phyloP scores from a whole-genome alignment of 2,797 vertebrate species.

The Eleutherodactylus coqui region DNA sequence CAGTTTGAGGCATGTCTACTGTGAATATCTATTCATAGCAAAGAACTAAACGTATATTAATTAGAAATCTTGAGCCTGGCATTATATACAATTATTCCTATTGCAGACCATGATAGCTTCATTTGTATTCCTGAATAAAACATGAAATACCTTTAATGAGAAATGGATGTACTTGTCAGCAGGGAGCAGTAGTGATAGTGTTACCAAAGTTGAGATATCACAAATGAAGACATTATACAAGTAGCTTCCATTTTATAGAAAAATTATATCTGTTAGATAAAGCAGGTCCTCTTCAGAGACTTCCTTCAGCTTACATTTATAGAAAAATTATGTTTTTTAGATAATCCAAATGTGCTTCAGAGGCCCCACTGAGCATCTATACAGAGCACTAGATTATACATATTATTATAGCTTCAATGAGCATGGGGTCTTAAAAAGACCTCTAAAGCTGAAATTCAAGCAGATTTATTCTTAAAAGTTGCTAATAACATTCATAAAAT shows the following conservation, averaged over 20 bases:
- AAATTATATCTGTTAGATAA: constrained; percentile 78
- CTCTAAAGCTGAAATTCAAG: neutral
- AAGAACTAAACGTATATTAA: constrained; percentile 84
- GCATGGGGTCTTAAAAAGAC: neutral
- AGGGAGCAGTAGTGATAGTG: constrained; percentile 80
- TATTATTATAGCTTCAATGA: constrained; percentile 25
- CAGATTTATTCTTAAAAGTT: constrained; percentile 12
- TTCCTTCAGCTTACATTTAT: constrained; percentile 62
- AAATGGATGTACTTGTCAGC: constrained; percentile 81
- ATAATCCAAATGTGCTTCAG: constrained; percentile 76
- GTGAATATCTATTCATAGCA: constrained; percentile 57
- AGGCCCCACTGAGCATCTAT: constrained; percentile 63
- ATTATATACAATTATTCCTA: constrained; percentile 83
- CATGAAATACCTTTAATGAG: constrained; percentile 86
- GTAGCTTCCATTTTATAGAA: constrained; percentile 76
- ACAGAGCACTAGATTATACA: constrained; percentile 10
- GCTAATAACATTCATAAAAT: constrained; percentile 4
- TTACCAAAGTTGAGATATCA: constrained; percentile 76
- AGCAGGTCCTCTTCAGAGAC: constrained; percentile 76
- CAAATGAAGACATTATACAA: constrained; percentile 80
- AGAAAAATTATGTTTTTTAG: constrained; percentile 72
- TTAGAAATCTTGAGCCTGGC: constrained; percentile 83
- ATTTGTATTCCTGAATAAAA: constrained; percentile 88
- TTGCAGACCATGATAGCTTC: constrained; percentile 82
- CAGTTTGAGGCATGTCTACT: constrained; percentile 31